Conservation (phyloP, 2,888 invertebrate genomes). For the Odontocerum albicorne region DNA sequence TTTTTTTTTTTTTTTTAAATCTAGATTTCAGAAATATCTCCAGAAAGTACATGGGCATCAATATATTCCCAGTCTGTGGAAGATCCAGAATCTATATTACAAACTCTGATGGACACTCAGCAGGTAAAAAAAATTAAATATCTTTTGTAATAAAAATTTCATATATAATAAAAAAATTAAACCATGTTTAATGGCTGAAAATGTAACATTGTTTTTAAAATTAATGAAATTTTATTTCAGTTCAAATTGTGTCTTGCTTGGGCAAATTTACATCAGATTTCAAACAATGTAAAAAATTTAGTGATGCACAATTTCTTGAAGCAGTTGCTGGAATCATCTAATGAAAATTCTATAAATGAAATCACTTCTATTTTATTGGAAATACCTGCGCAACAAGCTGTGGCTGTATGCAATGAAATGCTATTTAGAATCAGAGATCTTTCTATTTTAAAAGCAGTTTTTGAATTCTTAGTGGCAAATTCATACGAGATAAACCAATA, state of each 20-base stretch:
- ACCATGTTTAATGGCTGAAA: constrained; percentile 35
- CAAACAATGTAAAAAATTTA: constrained; percentile 57
- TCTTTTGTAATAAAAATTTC: too few relatives aligned
- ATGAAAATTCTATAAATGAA: constrained; percentile 48
- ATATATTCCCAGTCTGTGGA: constrained; percentile 59
- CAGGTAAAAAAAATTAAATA: too few relatives aligned
- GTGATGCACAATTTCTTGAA: constrained; percentile 58
- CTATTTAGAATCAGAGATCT: constrained; percentile 65
- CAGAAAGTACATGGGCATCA: constrained; percentile 61
- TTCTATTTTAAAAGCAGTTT: constrained; percentile 63
- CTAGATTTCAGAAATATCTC: constrained; percentile 60
- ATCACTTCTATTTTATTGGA: constrained; percentile 60
- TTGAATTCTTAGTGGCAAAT: constrained; percentile 61
- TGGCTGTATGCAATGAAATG: constrained; percentile 64
- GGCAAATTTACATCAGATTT: constrained; percentile 65
- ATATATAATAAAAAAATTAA: too few relatives aligned
- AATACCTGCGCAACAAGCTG: constrained; percentile 60
- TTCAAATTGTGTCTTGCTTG: constrained; percentile 69
- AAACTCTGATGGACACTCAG: constrained; percentile 58
- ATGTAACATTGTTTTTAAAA: constrained; percentile 42
- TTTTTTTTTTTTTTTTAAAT: constrained; percentile 37
- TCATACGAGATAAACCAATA: constrained; percentile 56
- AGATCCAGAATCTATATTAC: constrained; percentile 57
- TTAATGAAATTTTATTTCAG: constrained; percentile 46
- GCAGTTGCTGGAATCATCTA: constrained; percentile 58